These are phyloP conservation scores for Ctenochaetus hawaiiensis DNA, from an alignment of 2,797 vertebrate genomes.

Conservation along the genomic window DNA sequence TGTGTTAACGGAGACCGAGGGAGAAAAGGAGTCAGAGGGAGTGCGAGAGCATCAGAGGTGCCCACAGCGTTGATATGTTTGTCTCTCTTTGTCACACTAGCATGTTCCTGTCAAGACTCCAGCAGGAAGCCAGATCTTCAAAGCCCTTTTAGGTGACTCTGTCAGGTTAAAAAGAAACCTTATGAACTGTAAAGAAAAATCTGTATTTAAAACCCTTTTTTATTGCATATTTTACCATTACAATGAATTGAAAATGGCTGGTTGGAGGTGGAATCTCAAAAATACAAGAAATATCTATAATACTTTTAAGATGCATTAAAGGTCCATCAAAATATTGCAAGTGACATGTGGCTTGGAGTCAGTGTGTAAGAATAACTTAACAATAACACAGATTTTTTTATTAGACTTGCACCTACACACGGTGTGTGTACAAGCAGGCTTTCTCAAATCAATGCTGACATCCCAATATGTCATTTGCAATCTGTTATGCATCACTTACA, in stretches of 20 bases:
- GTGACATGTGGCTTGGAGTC: not conserved
- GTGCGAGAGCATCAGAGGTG: slow-evolving; percentile 41
- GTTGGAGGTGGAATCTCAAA: too few relatives aligned
- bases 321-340: not conserved
- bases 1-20: slow-evolving; percentile 48
- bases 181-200: not conserved
- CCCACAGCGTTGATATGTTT: slow-evolving; percentile 34
- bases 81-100: slow-evolving; percentile 36
- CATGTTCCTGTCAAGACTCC: slow-evolving; percentile 26
- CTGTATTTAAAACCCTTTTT: not conserved
- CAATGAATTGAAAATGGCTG: too few relatives aligned
- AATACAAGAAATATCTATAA: not conserved
- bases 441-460: not conserved
- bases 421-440: not conserved
- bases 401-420: not conserved
- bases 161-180: slow-evolving; percentile 10
- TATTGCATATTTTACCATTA: not conserved
- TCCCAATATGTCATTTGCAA: not conserved
- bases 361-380: not conserved
- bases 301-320: not conserved
- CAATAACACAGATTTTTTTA: not conserved
- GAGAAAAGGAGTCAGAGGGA: slow-evolving; percentile 31
- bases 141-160: not conserved
- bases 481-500: not conserved
- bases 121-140: slow-evolving; percentile 13